These are phyloP conservation scores for Hybognathus amarus DNA, from an alignment of 2,797 vertebrate species.

Conservation along the genomic window DNA sequence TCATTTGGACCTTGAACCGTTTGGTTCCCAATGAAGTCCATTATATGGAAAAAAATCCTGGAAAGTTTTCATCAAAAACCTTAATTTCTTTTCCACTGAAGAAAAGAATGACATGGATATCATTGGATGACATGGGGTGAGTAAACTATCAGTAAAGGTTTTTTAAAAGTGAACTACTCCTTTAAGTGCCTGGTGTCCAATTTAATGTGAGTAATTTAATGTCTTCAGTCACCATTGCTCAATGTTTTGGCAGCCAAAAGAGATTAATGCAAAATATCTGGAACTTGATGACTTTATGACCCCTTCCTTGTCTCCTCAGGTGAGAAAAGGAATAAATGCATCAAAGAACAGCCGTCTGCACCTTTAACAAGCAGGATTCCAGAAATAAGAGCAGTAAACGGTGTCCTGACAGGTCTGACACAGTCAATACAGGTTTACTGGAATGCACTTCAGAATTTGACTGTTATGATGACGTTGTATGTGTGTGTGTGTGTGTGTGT, in stretches of 20 bases:
- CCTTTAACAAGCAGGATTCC: conserved; percentile 31
- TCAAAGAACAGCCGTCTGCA: conserved; percentile 16
- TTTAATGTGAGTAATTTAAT: neutral
- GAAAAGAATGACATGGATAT: too few relatives aligned
- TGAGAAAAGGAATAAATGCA: neutral
- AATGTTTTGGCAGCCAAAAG: conserved; percentile 1
- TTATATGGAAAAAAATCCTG: too few relatives aligned
- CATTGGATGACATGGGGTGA: too few relatives aligned
- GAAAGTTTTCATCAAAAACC: too few relatives aligned
- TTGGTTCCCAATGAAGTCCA: too few relatives aligned
- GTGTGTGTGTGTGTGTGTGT: conserved; percentile 8
- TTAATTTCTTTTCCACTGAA: too few relatives aligned
- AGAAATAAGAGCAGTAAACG: conserved; percentile 38
- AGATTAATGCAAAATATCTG: conserved; percentile 19
- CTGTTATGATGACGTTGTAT: conserved; percentile 16
- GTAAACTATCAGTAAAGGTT: too few relatives aligned
- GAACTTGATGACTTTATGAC: conserved; percentile 39
- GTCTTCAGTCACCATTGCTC: neutral
- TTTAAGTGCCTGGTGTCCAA: neutral
- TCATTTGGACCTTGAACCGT: too few relatives aligned
- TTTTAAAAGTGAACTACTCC: too few relatives aligned
- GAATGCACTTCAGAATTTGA: conserved; percentile 28
- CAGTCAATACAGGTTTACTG: conserved; percentile 12
- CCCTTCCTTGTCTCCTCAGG: conserved; percentile 48
- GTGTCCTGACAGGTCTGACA: conserved; percentile 22